These are phyloP conservation scores for Pheosia gnoma DNA, from an alignment of 2,888 invertebrate genomes.

Conservation along the genomic window DNA sequence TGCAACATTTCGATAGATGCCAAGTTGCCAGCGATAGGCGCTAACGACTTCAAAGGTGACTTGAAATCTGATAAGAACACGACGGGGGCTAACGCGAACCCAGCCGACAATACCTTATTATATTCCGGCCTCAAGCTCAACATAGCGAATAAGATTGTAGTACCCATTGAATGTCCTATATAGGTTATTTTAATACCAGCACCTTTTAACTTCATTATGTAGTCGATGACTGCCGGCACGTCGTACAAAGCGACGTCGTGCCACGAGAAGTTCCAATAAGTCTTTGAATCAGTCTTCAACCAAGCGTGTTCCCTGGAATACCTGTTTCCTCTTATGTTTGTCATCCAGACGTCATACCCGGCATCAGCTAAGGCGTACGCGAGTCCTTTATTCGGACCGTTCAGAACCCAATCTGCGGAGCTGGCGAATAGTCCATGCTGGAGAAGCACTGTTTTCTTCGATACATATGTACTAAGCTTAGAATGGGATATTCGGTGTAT, in stretches of 20 bases:
- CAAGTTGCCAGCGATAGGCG: constrained; percentile 85
- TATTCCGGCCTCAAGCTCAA: constrained; percentile 87
- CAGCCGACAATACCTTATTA: constrained; percentile 85
- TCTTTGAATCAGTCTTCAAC: constrained; percentile 79
- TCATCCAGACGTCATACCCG: constrained; percentile 92
- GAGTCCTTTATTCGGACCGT: constrained; percentile 86
- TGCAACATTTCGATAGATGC: constrained; percentile 85
- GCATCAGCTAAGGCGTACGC: constrained; percentile 87
- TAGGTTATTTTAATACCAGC: constrained; percentile 81
- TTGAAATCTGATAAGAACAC: constrained; percentile 86
- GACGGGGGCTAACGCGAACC: constrained; percentile 88
- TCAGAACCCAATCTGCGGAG: constrained; percentile 91
- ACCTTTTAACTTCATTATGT: constrained; percentile 71
- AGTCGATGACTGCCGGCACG: constrained; percentile 92
- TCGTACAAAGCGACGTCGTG: constrained; percentile 95
- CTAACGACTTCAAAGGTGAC: constrained; percentile 87
- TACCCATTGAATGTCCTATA: constrained; percentile 96
- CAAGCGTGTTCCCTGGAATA: constrained; percentile 87
- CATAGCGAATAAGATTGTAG: constrained; percentile 89
- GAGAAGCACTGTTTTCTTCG: constrained; percentile 82
- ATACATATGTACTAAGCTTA: constrained; percentile 54
- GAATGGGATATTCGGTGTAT: constrained; percentile 90
- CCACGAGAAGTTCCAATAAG: constrained; percentile 92
- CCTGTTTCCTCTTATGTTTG: constrained; percentile 91
- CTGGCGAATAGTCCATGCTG: constrained; percentile 93